Evolutionary conservation across 1,140 invertebrate genomes (phyloP), one percentile per base, ranked within the genome.

Genomic region (Eufriesea mexicana): DNA sequence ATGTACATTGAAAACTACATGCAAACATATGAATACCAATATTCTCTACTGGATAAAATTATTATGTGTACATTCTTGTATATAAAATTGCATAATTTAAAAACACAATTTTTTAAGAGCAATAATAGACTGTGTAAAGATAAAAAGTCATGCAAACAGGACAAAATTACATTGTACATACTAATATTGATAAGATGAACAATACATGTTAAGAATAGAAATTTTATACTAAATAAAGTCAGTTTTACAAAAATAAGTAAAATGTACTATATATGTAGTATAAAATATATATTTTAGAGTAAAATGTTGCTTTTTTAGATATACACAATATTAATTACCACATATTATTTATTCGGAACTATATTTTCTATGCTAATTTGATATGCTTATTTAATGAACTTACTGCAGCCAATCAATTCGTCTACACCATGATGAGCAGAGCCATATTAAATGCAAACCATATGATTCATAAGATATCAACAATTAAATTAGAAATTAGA

Each of bases 371-470:
- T 70, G 12, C 66, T 77, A 78, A 51, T 18, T 47, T n/a, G n/a
- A n/a, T 35, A 70, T 70, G 78, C 5, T 78, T 78, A 79, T 84
- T 57, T 75, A n/a, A 71, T 84, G 14, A 83, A 91, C 91, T 91
- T 91, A 91, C 90, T 90, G 88, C 88, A 85, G 83, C 91, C 91
- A 87, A 91, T 91, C 81, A 91, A 88, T 89, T 90, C 85, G 87
- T 91, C 91, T 91, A 91, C 83, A 84, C 82, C 85, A 77, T 62
- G 79, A 68, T 78, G 83, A 89, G 84, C 47, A 89, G 79, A 86
- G 66, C 83, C 55, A 86, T 82, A 83, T 81, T 72, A 86, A 89
- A 67, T 70, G 72, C 82, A n/a, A n/a, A n/a, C n/a, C n/a, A n/a
- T n/a, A n/a, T n/a, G n/a, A n/a, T n/a, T n/a, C n/a, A n/a, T n/a